Conservation (phyloP, 2,797 vertebrate genomes). For the Molossus alvarezi region DNA sequence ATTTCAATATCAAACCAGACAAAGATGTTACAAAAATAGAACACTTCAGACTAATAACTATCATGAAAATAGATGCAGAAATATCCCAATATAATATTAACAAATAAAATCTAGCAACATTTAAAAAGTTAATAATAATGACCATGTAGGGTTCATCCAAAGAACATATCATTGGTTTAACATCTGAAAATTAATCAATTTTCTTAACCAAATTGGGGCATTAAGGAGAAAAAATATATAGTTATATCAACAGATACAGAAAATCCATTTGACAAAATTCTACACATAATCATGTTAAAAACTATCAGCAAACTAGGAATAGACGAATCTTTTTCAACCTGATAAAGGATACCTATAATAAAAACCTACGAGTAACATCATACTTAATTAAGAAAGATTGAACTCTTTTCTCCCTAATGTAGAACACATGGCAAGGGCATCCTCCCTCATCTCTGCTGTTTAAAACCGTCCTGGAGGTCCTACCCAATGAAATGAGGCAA, state of each 20-base stretch:
- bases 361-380: background rate
- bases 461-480: background rate
- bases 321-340: background rate
- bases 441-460: background rate
- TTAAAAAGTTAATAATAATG: background rate
- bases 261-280: background rate
- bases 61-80: background rate
- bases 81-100: background rate
- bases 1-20: background rate
- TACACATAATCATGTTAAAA: background rate
- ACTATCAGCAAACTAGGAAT: background rate
- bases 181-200: constrained; percentile 23
- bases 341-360: background rate
- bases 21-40: background rate
- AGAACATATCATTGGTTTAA: background rate
- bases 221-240: background rate
- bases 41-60: background rate
- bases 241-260: background rate
- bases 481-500: background rate
- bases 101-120: background rate
- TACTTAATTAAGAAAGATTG: background rate
- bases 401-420: background rate
- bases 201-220: background rate
- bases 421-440: background rate
- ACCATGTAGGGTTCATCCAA: background rate